Percentiles rank a stretch among this genome's conserved stretches.
Evolutionary conservation across 1,140 invertebrate genomes (phyloP).

Genomic region (Brachionus koreanus): DNA sequence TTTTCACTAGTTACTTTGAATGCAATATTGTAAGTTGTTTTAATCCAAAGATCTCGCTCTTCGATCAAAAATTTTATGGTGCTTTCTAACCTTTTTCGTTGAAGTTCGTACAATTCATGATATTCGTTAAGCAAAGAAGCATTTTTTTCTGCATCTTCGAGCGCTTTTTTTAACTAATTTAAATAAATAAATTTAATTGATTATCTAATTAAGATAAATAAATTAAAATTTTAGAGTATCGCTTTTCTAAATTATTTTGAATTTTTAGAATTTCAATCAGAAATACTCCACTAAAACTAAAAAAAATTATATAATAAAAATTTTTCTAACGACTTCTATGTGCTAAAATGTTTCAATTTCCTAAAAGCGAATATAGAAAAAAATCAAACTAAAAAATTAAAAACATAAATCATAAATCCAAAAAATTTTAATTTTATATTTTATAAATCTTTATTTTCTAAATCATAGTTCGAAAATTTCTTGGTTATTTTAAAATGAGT

Average conservation of each 20-base stretch:
- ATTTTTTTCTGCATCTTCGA: conserved; percentile 56
- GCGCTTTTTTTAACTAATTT: conserved; percentile 52
- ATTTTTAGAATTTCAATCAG: too few species aligned
- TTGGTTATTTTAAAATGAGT: too few species aligned
- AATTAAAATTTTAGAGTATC: background rate
- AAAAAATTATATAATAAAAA: too few species aligned
- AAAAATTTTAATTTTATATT: too few species aligned
- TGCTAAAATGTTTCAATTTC: too few species aligned
- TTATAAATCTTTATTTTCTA: too few species aligned
- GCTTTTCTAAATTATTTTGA: background rate
- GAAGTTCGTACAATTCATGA: conserved; percentile 58
- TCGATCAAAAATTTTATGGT: conserved; percentile 52
- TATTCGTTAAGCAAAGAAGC: conserved; percentile 56
- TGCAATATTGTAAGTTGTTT: conserved; percentile 55
- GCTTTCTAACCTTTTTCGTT: conserved; percentile 53
- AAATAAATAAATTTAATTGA: background rate
- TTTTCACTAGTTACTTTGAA: conserved; percentile 57
- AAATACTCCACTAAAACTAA: too few species aligned
- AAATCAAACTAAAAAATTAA: too few species aligned
- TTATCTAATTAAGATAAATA: background rate
- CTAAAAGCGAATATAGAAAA: too few species aligned
- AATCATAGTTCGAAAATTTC: too few species aligned
- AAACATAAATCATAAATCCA: too few species aligned
- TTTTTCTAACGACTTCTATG: too few species aligned
- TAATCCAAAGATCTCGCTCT: conserved; percentile 57